Conservation (phyloP, 2,888 invertebrate species). For the Lottia scabra region DNA sequence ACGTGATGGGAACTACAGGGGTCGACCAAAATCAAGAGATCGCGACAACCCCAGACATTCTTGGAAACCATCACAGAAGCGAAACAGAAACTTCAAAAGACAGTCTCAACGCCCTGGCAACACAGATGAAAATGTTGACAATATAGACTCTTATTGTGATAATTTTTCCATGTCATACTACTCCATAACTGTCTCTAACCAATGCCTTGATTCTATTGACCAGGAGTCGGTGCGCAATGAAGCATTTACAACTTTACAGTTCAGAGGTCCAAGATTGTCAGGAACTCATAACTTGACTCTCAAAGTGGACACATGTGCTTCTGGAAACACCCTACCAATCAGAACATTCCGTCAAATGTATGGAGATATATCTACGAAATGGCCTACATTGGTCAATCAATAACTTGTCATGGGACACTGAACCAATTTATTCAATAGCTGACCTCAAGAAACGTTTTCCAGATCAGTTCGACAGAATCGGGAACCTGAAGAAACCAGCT, state of each 20-base stretch:
- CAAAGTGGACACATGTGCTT: slow-evolving; percentile 28
- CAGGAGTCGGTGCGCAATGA: neutral
- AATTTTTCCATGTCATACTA: neutral
- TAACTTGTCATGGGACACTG: too few species aligned
- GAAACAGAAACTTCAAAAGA: too few species aligned
- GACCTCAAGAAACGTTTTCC: slow-evolving; percentile 13
- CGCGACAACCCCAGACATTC: too few species aligned
- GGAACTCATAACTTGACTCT: slow-evolving; percentile 16
- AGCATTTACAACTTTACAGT: slow-evolving; percentile 9
- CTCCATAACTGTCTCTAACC: neutral
- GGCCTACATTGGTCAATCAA: too few species aligned
- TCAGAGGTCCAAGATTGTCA: neutral
- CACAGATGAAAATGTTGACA: too few species aligned
- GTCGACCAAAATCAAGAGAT: neutral
- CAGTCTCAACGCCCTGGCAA: too few species aligned
- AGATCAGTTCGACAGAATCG: slow-evolving; percentile 23
- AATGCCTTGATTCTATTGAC: slow-evolving; percentile 9
- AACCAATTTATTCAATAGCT: neutral
- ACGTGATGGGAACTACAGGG: neutral
- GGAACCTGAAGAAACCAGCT: slow-evolving; percentile 4
- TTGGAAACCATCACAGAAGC: too few species aligned
- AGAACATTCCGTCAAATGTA: slow-evolving; percentile 23
- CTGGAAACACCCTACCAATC: slow-evolving; percentile 23
- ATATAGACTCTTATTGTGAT: neutral
- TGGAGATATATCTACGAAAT: neutral